These are phyloP conservation scores for Zophobas morio DNA, from an alignment of 1,140 invertebrate genomes.

Conservation along the genomic window DNA sequence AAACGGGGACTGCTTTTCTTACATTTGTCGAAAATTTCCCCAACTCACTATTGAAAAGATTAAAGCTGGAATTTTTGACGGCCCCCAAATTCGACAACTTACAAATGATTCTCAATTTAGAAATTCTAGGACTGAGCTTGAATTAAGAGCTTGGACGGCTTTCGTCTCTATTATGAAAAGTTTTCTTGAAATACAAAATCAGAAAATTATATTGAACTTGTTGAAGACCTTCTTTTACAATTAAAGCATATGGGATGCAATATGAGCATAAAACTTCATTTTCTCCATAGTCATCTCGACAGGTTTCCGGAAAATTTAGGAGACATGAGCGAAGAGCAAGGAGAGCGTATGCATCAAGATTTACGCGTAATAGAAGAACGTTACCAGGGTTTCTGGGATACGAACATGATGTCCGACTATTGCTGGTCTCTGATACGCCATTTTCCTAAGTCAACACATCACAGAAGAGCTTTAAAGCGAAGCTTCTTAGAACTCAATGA, in stretches of 20 bases:
- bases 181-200: constrained; percentile 57
- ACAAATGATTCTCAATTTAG: constrained; percentile 29
- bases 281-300: constrained; percentile 42
- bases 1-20: constrained; percentile 52
- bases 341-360: constrained; percentile 59
- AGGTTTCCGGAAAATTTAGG: constrained; percentile 48
- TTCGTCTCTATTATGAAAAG: constrained; percentile 49
- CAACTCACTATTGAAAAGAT: constrained; percentile 45
- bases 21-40: constrained; percentile 50
- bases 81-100: constrained; percentile 51
- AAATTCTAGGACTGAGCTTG: constrained; percentile 34
- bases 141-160: constrained; percentile 31
- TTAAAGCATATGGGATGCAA: constrained; percentile 54
- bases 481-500: not conserved
- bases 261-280: constrained; percentile 56
- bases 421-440: constrained; percentile 55
- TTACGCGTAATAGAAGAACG: constrained; percentile 51
- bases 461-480: constrained; percentile 12
- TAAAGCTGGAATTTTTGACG: constrained; percentile 52
- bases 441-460: constrained; percentile 1
- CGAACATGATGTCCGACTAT: constrained; percentile 59
- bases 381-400: constrained; percentile 54
- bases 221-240: constrained; percentile 49
- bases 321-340: constrained; percentile 53
- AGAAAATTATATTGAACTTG: constrained; percentile 51